Evolutionary conservation across 2,888 invertebrate genomes (phyloP), one percentile per base, ranked within the genome.

Genomic region (Drosophila pseudotakahashii): DNA sequence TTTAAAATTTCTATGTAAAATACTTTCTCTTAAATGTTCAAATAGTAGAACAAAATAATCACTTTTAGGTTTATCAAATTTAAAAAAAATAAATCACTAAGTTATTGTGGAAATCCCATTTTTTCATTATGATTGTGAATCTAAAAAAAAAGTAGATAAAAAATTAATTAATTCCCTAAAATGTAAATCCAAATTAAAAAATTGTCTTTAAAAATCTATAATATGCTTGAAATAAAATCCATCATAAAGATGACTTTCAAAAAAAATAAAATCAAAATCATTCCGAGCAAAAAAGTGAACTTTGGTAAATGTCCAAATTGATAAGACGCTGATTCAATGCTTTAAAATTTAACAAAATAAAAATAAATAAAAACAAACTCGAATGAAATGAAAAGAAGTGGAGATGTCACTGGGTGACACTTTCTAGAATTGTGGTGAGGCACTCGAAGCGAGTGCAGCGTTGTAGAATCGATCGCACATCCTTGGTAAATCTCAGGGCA

Each of bases 401-500:
- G 13, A 23, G 32, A 34, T 34, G 4, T 58, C n/a, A 39, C 30
- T 30, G 9, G 3, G 4, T 10, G 19, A 23, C 6, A 11, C 53
- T 34, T 10, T 41, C 11, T 1, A 57, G 32, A 1, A 32, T 4
- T 3, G 19, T 39, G 37, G 30, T 57, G 1, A 62, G 13, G 11
- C 32, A 23, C 7, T 58, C 10, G 16, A 47, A 59, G 6, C 59
- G 59, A 3, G 48, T 50, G 16, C 60, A 60, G 1, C 26, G 42
- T 10, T 26, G 36, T 48, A 81, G 39, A 3, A 81, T 7, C 0
- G 73, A 69, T n/a, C 81, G 70, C 0, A 81, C 82, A 44, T 81
- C 81, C 0, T 11, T 39, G 0, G 73, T 77, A 19, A 81, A 81
- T 0, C 82, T 68, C 1, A 81, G 34, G 0, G 71, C 74, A 14